Evolutionary conservation across 2,888 invertebrate genomes (phyloP).

Genomic region (Caenorhabditis virilis): DNA sequence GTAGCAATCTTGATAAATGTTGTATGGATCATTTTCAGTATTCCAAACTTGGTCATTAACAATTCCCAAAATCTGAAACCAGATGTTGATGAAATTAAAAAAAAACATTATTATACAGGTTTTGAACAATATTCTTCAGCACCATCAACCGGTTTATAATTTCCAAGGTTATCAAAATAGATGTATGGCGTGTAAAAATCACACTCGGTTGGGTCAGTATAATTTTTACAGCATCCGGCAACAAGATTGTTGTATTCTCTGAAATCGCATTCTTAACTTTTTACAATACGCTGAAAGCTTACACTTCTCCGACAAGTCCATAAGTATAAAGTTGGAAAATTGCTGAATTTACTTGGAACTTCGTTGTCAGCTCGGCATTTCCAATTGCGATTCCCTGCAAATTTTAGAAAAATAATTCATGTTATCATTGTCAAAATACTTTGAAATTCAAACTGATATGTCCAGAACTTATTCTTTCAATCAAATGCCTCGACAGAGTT

Average conservation of each 20-base stretch:
- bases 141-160: constrained; percentile 21
- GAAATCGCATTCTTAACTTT: not conserved
- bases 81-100: not conserved
- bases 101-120: constrained; percentile 17
- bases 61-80: constrained; percentile 29
- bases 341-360: constrained; percentile 49
- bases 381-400: constrained; percentile 54
- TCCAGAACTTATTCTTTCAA: constrained; percentile 33
- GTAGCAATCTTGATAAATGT: constrained; percentile 50
- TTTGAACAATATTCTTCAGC: constrained; percentile 36
- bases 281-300: constrained; percentile 4
- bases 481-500: constrained; percentile 51
- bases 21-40: constrained; percentile 42
- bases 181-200: constrained; percentile 49
- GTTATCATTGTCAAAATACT: constrained; percentile 7
- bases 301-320: constrained; percentile 53
- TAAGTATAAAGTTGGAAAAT: constrained; percentile 55
- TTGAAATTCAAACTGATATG: constrained; percentile 42
- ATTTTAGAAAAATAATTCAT: not conserved
- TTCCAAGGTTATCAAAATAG: constrained; percentile 37
- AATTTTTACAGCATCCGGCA: constrained; percentile 25
- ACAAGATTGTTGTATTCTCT: constrained; percentile 41
- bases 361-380: constrained; percentile 46
- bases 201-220: constrained; percentile 40
- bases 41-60: constrained; percentile 41